Base-by-base conservation (phyloP, 2,888 invertebrate genomes). In the Bibio marci region DNA sequence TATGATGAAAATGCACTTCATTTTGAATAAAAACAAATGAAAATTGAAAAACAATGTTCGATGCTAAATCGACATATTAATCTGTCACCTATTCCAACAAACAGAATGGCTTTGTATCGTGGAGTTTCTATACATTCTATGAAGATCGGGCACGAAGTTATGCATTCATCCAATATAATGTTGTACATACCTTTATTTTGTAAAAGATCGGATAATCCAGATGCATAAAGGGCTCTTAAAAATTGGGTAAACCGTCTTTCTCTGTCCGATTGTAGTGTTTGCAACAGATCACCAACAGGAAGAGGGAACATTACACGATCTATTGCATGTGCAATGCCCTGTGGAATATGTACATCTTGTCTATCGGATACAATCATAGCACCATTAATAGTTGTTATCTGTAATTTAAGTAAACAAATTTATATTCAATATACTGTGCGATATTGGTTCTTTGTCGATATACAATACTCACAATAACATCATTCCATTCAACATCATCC, bases 301-400 rank as follows among this genome's bases (percentile, higher is more conserved):
- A 87, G 65, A 1, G 87, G 87, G 66, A 87, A 87, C 85, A 87
- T 83, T 4, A 86, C 86, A 18, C 83, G 65, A 58, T 87, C 87
- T 1, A 87, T 71, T 1, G 81, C 77, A 52, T 87, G 86, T 0
- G 85, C 85, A 47, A 85, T 71, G 31, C 86, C 86, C 64, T 87
- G 86, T 1, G 86, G 85, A 46, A 86, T 80, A 49, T 75, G 73
- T 38, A 87, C 79, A 57, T 87, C 81, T 54, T 78, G 76, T 55
- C 80, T 82, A 43, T 82, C 83, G n/a, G 78, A 73, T 27, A 80
- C 62, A 14, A 87, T 72, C 59, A 80, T 73, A 18, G 85, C 86
- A 15, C 87, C 87, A 52, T 87, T 87, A 52, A 87, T 79, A 31
- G 86, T 85, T 27, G 83, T 82, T 41, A 86, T 73, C 70, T 80